A percentile compares a stretch with the other conserved stretches of the same genome.
Evolutionary conservation across 2,113 vertebrate species (phyloP).

Genomic region (Hyla sarda): DNA sequence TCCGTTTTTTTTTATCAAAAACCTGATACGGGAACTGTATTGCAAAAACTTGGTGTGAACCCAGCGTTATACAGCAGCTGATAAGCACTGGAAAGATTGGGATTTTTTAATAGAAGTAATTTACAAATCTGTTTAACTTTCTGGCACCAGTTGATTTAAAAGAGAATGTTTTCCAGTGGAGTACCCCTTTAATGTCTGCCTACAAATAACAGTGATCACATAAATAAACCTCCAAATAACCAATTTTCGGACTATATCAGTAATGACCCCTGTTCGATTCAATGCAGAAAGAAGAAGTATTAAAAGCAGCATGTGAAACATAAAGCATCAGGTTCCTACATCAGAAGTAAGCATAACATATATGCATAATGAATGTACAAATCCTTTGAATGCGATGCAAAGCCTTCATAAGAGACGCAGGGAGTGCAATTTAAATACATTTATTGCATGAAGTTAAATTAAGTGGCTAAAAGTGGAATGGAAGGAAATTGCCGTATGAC

Average conservation of each 20-base stretch:
- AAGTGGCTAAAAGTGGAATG: slow-evolving; percentile 14
- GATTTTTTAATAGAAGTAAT: no score
- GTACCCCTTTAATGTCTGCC: neutral
- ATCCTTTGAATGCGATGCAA: neutral
- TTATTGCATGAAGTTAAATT: slow-evolving; percentile 47
- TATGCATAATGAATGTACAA: slow-evolving; percentile 21
- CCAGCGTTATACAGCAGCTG: no score
- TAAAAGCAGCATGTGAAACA: slow-evolving; percentile 24
- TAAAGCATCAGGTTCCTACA: slow-evolving; percentile 22
- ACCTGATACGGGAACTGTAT: no score
- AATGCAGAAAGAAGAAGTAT: neutral
- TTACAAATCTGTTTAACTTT: no score
- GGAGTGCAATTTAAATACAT: slow-evolving; percentile 41
- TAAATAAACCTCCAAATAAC: neutral
- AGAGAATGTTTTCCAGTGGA: no score
- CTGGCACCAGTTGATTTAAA: no score
- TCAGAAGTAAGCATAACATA: neutral
- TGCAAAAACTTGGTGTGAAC: no score
- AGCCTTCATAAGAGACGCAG: slow-evolving; percentile 16
- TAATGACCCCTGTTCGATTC: neutral
- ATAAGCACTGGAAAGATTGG: no score
- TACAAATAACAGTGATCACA: neutral
- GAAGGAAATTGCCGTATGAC: neutral
- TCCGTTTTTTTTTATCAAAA: no score
- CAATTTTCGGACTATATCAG: neutral